phyloP scores from a whole-genome alignment of 1,140 invertebrate species.

The Tribolium castaneum region DNA sequence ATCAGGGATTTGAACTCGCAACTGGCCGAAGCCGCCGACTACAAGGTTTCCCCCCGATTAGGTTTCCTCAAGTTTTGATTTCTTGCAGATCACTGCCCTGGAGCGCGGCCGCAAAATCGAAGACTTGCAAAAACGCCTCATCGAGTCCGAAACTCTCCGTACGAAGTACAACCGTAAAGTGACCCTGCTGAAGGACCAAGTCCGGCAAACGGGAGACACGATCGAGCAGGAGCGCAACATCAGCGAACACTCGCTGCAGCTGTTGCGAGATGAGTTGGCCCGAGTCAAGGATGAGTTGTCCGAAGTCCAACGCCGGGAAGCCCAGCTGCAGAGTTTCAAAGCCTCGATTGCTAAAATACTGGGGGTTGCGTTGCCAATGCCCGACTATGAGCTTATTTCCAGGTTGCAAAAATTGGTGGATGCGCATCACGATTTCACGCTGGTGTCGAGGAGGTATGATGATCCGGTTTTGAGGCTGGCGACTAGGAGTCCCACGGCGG shows the following conservation, averaged over 20 bases:
- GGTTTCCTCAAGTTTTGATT: neutral
- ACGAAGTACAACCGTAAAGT: constrained; percentile 79
- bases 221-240: constrained; percentile 77
- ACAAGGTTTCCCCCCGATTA: constrained; percentile 75
- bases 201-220: constrained; percentile 72
- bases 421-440: constrained; percentile 81
- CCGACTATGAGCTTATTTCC: constrained; percentile 82
- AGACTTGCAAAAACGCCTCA: constrained; percentile 80
- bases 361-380: constrained; percentile 75
- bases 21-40: constrained; percentile 83
- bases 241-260: constrained; percentile 74
- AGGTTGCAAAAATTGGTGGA: constrained; percentile 80
- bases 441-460: constrained; percentile 77
- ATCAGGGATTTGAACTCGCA: constrained; percentile 82
- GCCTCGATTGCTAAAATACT: constrained; percentile 75
- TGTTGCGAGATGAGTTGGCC: constrained; percentile 77
- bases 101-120: constrained; percentile 86
- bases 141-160: constrained; percentile 78
- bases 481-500: constrained; percentile 65
- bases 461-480: constrained; percentile 71
- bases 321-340: constrained; percentile 79
- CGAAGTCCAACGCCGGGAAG: constrained; percentile 78
- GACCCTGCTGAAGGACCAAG: constrained; percentile 76
- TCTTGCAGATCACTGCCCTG: constrained; percentile 78
- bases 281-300: constrained; percentile 77